These are phyloP conservation scores for Drosophila robusta DNA, from an alignment of 2,888 invertebrate species.

Conservation along the genomic window DNA sequence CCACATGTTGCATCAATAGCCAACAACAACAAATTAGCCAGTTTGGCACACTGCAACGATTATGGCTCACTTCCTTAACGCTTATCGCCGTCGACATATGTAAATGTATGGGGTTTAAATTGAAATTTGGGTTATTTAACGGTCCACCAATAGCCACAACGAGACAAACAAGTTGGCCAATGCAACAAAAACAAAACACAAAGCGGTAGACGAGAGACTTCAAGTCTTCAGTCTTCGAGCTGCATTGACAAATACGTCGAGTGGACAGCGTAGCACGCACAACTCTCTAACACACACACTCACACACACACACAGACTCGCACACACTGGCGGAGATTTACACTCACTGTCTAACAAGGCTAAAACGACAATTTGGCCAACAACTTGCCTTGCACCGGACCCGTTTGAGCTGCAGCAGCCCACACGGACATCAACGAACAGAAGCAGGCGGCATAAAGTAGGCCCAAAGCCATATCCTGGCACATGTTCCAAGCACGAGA, in stretches of 20 bases:
- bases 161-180: slow-evolving; percentile 65
- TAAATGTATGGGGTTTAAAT: slow-evolving; percentile 51
- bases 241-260: slow-evolving; percentile 58
- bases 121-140: slow-evolving; percentile 74
- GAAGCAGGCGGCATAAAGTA: slow-evolving; percentile 22
- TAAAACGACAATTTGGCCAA: slow-evolving; percentile 41
- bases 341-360: slow-evolving; percentile 48
- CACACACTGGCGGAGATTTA: slow-evolving; percentile 12
- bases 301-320: slow-evolving; percentile 18
- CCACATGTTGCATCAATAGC: slow-evolving; percentile 32
- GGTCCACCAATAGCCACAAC: slow-evolving; percentile 57
- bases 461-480: slow-evolving; percentile 7
- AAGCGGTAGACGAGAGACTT: slow-evolving; percentile 52
- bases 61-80: slow-evolving; percentile 12
- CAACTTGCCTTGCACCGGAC: slow-evolving; percentile 72
- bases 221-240: slow-evolving; percentile 44
- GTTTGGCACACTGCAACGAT: slow-evolving; percentile 45
- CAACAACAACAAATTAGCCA: slow-evolving; percentile 25
- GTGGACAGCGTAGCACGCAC: slow-evolving; percentile 24
- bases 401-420: slow-evolving; percentile 37
- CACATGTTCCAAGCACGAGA: slow-evolving; percentile 26
- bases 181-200: slow-evolving; percentile 24
- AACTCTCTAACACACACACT: slow-evolving; percentile 57
- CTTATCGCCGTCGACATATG: slow-evolving; percentile 40
- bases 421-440: slow-evolving; percentile 24